phyloP scores from a whole-genome alignment of 1,140 invertebrate genomes.

The Drosophila nasuta region DNA sequence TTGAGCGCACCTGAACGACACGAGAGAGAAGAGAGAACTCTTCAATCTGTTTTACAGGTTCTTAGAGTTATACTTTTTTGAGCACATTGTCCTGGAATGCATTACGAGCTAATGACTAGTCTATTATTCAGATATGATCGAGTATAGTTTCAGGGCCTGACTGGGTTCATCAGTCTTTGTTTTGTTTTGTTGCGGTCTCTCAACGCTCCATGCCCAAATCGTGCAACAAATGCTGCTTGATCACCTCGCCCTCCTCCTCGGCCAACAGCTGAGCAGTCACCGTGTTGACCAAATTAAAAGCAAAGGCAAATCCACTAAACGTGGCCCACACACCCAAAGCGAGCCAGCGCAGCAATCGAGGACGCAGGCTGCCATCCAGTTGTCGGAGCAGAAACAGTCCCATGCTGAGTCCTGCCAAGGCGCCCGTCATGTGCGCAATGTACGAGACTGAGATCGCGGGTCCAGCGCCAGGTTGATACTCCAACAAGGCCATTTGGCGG shows the following conservation, averaged over 20 bases:
- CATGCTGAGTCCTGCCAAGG: conserved; percentile 94
- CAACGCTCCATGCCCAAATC: conserved; percentile 75
- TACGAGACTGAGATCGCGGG: conserved; percentile 97
- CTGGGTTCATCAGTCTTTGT: conserved; percentile 61
- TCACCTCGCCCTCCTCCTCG: conserved; percentile 77
- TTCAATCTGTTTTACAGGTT: not conserved
- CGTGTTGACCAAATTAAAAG: conserved; percentile 95
- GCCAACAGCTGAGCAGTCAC: conserved; percentile 82
- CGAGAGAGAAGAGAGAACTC: conserved; percentile 2
- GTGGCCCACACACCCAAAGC: conserved; percentile 95
- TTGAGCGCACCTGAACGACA: conserved; percentile 58
- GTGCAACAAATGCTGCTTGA: conserved; percentile 78
- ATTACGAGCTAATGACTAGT: conserved; percentile 68
- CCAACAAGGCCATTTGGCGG: conserved; percentile 90
- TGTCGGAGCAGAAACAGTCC: conserved; percentile 97
- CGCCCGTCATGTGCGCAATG: conserved; percentile 96
- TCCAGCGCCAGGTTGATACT: conserved; percentile 81
- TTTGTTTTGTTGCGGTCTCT: conserved; percentile 1
- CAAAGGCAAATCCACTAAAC: conserved; percentile 95
- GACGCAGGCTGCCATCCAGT: conserved; percentile 96
- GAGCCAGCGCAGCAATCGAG: conserved; percentile 97
- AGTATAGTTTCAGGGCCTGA: conserved; percentile 35
- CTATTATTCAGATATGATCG: conserved; percentile 59
- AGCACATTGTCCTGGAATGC: conserved; percentile 70
- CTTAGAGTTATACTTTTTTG: conserved; percentile 51